These are phyloP conservation scores for Agrochola lychnidis DNA, from an alignment of 2,888 invertebrate species.

Conservation along the genomic window DNA sequence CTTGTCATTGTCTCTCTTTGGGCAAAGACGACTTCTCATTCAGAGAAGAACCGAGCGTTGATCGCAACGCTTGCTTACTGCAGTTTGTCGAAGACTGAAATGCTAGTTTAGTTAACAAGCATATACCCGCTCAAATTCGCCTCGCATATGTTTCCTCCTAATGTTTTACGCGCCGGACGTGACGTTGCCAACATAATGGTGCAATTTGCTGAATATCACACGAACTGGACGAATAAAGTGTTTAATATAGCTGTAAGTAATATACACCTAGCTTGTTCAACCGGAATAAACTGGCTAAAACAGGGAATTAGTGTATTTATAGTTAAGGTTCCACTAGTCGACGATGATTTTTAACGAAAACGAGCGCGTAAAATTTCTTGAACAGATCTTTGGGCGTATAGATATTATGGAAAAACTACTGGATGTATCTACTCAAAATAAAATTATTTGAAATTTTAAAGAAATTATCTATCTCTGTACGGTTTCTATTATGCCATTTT, in stretches of 20 bases:
- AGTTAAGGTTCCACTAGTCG: neutral
- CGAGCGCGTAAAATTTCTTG: no score
- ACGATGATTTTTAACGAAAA: no score
- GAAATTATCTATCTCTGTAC: no score
- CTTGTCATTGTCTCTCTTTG: neutral
- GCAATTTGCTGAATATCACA: slow-evolving; percentile 25
- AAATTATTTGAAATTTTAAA: no score
- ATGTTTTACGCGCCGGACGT: slow-evolving; percentile 31
- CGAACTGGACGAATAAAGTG: slow-evolving; percentile 32
- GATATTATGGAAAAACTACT: no score
- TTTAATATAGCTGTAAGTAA: slow-evolving; percentile 25
- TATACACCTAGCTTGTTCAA: slow-evolving; percentile 10
- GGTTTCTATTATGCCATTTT: no score
- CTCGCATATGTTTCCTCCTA: slow-evolving; percentile 7
- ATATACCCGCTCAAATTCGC: neutral
- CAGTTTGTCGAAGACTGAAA: neutral
- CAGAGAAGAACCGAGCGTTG: neutral
- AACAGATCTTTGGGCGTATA: no score
- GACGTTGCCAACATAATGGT: slow-evolving; percentile 23
- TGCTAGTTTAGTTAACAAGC: neutral
- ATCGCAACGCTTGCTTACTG: neutral
- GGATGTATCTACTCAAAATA: no score
- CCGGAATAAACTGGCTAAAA: neutral
- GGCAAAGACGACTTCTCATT: neutral
- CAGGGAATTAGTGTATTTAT: neutral